These are phyloP conservation scores for Rhipidura dahli DNA, from an alignment of 2,113 vertebrate genomes.

Conservation along the genomic window DNA sequence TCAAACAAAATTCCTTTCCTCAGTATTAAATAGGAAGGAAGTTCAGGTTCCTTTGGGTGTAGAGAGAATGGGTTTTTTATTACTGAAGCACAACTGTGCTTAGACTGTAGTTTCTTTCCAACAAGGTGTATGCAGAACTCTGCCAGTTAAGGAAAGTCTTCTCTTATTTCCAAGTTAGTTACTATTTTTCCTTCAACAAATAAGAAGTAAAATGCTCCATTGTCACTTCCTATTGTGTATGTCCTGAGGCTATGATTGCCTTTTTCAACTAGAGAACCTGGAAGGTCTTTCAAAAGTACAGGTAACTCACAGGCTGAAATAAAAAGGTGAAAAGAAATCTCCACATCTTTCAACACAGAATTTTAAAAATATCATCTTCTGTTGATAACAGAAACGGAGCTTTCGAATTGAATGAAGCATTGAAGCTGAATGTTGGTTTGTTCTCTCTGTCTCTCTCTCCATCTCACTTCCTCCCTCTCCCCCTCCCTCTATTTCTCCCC, in stretches of 20 bases:
- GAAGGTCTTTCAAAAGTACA: not conserved
- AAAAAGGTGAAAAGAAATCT: not conserved
- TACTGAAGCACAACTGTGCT: not conserved
- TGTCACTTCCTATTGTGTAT: not conserved
- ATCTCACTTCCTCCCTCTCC: too few species aligned
- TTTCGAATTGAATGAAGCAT: not conserved
- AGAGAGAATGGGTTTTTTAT: not conserved
- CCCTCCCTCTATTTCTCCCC: not conserved
- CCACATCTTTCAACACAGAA: not conserved
- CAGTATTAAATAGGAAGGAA: not conserved
- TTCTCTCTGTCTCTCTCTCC: not conserved
- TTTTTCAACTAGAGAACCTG: not conserved
- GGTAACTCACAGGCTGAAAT: not conserved
- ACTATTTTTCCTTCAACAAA: not conserved
- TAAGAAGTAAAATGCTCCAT: not conserved
- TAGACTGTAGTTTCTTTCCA: not conserved
- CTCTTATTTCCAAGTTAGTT: not conserved
- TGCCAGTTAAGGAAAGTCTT: not conserved
- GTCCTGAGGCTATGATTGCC: not conserved
- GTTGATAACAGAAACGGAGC: not conserved
- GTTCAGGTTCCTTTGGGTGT: not conserved
- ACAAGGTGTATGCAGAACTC: not conserved
- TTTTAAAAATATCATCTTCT: not conserved
- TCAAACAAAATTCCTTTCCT: not conserved
- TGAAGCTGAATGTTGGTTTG: not conserved